phyloP scores from a whole-genome alignment of 2,113 vertebrate species.

The Pelodiscus sinensis region DNA sequence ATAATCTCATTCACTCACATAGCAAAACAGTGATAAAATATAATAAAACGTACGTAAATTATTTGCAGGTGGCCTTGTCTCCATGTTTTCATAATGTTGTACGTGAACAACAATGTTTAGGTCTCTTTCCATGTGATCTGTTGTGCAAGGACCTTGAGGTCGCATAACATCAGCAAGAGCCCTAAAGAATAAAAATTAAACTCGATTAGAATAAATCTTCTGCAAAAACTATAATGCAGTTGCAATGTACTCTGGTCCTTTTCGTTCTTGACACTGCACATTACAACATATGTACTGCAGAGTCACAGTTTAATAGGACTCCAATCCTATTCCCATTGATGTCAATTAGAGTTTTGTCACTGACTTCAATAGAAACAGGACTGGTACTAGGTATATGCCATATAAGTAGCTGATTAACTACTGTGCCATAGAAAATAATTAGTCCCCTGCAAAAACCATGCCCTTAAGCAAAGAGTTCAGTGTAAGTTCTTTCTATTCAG shows the following conservation, averaged over 20 bases:
- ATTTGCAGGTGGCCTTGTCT: conserved; percentile 86
- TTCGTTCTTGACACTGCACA: not conserved
- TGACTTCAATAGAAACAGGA: not conserved
- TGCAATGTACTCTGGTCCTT: not conserved
- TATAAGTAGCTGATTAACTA: not conserved
- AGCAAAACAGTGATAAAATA: not conserved
- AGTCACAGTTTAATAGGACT: not conserved
- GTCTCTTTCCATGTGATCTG: conserved; percentile 92
- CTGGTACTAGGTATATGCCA: not conserved
- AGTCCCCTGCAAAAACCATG: conserved; percentile 2
- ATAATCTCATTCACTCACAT: not conserved
- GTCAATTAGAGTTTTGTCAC: not conserved
- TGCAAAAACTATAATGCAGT: not conserved
- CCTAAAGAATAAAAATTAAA: conserved; percentile 79
- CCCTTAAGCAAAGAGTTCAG: conserved; percentile 3
- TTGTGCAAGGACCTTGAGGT: conserved; percentile 91
- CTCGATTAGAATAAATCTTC: not conserved
- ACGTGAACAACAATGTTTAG: conserved; percentile 93
- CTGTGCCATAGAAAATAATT: not conserved
- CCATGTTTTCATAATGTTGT: conserved; percentile 93
- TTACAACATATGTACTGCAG: not conserved
- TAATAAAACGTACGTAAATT: conserved; percentile 90
- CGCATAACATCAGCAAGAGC: conserved; percentile 96
- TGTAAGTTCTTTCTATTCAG: not conserved
- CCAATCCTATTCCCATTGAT: not conserved